A percentile compares a stretch with the other conserved stretches of the same genome.
These are phyloP conservation scores for Corvus cornix DNA, from an alignment of 2,113 vertebrate genomes.

Conservation along the genomic window DNA sequence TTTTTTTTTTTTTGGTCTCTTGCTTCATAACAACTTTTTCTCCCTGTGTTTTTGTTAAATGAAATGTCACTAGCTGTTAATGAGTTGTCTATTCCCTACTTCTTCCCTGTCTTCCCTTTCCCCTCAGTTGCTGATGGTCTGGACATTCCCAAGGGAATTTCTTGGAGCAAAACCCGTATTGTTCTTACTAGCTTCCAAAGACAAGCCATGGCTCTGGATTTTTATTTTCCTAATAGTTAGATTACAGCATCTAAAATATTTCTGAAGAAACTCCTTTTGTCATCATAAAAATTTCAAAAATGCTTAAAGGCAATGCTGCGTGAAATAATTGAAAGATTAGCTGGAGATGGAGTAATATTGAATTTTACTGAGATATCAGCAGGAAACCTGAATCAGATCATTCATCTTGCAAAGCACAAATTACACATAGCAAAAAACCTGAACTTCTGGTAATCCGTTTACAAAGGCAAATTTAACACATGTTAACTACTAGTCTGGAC, in stretches of 20 bases:
- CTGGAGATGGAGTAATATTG: neutral
- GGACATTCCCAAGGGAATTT: slow-evolving; percentile 60
- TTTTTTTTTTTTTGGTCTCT: slow-evolving; percentile 51
- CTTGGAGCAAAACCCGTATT: slow-evolving; percentile 20
- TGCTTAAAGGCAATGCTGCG: neutral
- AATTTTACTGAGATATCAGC: neutral
- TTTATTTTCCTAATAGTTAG: slow-evolving; percentile 14
- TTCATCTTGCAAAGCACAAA: slow-evolving; percentile 39
- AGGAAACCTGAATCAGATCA: slow-evolving; percentile 34
- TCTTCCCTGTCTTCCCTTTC: slow-evolving; percentile 21
- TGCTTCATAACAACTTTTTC: slow-evolving; percentile 69
- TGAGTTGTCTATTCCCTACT: slow-evolving; percentile 66
- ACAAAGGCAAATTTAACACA: slow-evolving; percentile 28
- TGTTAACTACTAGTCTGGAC: neutral
- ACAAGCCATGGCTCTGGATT: neutral
- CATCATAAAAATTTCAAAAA: slow-evolving; percentile 34
- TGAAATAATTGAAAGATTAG: slow-evolving; percentile 16
- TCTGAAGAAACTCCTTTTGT: slow-evolving; percentile 17
- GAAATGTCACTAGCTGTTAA: slow-evolving; percentile 73
- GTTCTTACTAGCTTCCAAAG: slow-evolving; percentile 42
- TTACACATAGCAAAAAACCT: slow-evolving; percentile 18
- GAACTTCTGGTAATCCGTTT: slow-evolving; percentile 45
- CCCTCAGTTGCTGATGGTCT: slow-evolving; percentile 40
- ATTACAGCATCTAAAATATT: slow-evolving; percentile 37
- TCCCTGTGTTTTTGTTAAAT: slow-evolving; percentile 71